These are phyloP conservation scores for Agelaius tricolor DNA, from an alignment of 2,113 vertebrate species.

Conservation along the genomic window DNA sequence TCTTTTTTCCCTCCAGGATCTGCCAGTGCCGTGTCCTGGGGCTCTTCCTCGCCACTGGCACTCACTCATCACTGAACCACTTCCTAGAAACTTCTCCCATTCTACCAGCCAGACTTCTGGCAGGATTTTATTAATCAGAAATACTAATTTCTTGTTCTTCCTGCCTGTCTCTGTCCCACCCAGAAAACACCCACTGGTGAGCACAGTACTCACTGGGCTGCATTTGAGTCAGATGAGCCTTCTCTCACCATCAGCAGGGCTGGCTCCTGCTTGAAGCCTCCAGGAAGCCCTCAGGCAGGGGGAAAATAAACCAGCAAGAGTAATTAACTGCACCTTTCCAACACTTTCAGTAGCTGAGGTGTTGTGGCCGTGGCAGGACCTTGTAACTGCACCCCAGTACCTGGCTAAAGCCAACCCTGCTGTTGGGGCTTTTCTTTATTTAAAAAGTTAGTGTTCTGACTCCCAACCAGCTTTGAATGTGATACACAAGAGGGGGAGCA, in stretches of 20 bases:
- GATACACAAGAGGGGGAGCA: neutral
- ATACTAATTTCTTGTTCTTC: neutral
- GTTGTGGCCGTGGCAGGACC: neutral
- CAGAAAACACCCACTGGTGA: neutral
- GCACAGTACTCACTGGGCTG: fast-evolving
- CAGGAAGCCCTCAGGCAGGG: fast-evolving
- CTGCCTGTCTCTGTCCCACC: neutral
- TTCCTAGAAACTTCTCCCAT: neutral
- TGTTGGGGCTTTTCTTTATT: neutral
- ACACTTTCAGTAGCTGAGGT: neutral
- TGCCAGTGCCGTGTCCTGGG: fast-evolving
- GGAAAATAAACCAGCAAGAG: neutral
- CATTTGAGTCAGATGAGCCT: neutral
- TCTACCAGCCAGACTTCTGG: neutral
- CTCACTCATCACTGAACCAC: fast-evolving
- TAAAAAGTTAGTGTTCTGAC: neutral
- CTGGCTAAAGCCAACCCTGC: neutral
- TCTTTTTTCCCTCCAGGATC: neutral
- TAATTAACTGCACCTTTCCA: neutral
- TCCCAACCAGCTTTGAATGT: neutral
- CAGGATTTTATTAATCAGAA: neutral
- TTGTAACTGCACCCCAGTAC: fast-evolving
- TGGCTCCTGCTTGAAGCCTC: neutral
- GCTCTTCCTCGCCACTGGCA: fast-evolving
- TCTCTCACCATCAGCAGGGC: neutral